Evolutionary conservation across 2,888 invertebrate genomes (phyloP).

Genomic region (Meliscaeva auricollis): DNA sequence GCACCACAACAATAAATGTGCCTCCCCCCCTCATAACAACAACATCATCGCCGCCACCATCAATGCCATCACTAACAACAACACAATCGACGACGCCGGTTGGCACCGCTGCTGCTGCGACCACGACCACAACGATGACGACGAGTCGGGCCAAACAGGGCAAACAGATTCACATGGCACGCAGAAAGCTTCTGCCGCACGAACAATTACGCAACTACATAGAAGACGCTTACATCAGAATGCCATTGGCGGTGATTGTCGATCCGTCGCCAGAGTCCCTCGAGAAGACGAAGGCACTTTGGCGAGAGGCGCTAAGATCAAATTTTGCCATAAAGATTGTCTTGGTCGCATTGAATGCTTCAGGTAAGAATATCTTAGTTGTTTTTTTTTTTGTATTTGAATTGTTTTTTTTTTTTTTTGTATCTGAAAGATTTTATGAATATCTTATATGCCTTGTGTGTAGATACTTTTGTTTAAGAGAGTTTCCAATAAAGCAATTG

Average conservation of each 20-base stretch:
- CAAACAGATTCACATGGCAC: conserved; percentile 81
- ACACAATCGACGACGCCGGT: conserved; percentile 45
- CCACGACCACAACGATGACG: conserved; percentile 35
- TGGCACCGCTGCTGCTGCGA: conserved; percentile 62
- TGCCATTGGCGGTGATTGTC: conserved; percentile 83
- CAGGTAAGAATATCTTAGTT: conserved; percentile 79
- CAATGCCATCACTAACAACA: conserved; percentile 63
- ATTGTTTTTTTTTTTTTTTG: background rate
- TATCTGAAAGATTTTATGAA: conserved; percentile 36
- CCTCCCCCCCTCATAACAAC: conserved; percentile 47
- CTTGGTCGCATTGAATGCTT: conserved; percentile 82
- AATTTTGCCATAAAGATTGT: conserved; percentile 83
- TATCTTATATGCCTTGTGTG: conserved; percentile 30
- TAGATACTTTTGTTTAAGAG: conserved; percentile 24
- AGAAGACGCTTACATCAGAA: conserved; percentile 83
- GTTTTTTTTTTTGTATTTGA: background rate
- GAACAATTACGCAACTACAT: conserved; percentile 83
- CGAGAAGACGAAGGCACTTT: conserved; percentile 82
- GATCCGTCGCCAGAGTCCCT: conserved; percentile 82
- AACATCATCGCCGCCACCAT: conserved; percentile 61
- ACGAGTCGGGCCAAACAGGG: conserved; percentile 79
- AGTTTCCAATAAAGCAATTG: conserved; percentile 67
- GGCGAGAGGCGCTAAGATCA: conserved; percentile 82
- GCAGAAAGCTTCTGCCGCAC: conserved; percentile 81
- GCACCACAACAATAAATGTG: conserved; percentile 59